These are phyloP conservation scores for Caerostris darwini DNA, from an alignment of 1,140 invertebrate genomes.

Conservation along the genomic window DNA sequence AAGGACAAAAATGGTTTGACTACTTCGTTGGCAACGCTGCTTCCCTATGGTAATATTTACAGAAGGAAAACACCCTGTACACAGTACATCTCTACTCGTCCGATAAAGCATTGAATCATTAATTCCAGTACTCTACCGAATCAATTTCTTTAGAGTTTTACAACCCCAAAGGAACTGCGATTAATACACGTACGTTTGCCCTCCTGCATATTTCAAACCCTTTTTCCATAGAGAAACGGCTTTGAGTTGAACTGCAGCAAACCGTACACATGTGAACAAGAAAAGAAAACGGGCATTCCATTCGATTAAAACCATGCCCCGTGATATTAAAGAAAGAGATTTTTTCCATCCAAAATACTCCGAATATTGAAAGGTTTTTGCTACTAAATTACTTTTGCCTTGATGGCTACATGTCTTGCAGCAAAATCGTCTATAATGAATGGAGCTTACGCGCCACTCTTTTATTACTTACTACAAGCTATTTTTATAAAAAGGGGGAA, in stretches of 20 bases:
- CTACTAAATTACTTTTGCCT: slow-evolving; percentile 58
- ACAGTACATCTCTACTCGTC: too few relatives aligned
- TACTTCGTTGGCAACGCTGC: not conserved
- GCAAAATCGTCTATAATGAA: not conserved
- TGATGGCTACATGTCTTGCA: slow-evolving; percentile 45
- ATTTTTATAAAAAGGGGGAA: too few relatives aligned
- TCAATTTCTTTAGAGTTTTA: slow-evolving; percentile 74
- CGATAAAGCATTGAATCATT: slow-evolving; percentile 7
- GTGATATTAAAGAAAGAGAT: slow-evolving; percentile 44
- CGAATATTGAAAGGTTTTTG: not conserved
- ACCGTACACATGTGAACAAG: not conserved
- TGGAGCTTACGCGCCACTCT: not conserved
- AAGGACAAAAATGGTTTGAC: not conserved
- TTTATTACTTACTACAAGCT: not conserved
- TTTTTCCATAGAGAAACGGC: not conserved
- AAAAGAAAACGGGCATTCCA: not conserved
- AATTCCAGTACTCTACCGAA: slow-evolving; percentile 39
- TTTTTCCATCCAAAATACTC: not conserved
- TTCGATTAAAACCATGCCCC: slow-evolving; percentile 52
- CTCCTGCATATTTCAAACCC: slow-evolving; percentile 29
- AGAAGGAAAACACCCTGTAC: not conserved
- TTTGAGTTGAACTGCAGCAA: not conserved
- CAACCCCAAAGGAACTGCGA: not conserved
- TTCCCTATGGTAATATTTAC: not conserved
- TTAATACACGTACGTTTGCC: slow-evolving; percentile 7